Percentiles rank a stretch among this genome's conserved stretches.
phyloP scores from a whole-genome alignment of 2,113 vertebrate genomes.

The Grus americana region DNA sequence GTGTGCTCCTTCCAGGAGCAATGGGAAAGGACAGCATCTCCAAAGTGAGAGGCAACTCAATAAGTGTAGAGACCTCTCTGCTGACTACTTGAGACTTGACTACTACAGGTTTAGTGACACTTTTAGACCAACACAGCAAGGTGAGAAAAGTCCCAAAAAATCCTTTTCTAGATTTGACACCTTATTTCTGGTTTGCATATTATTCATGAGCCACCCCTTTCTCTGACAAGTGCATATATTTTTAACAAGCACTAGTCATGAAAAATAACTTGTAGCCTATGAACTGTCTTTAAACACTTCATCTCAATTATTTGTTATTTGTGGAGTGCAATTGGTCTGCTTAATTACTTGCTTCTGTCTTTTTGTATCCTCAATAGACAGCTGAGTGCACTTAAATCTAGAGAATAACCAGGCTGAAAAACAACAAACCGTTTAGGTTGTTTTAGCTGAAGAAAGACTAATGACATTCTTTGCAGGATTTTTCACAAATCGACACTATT shows the following conservation, averaged over 20 bases:
- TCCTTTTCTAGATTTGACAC: neutral
- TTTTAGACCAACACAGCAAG: neutral
- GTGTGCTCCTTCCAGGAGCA: neutral
- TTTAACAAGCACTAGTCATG: neutral
- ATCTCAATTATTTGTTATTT: conserved; percentile 44
- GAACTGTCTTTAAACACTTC: neutral
- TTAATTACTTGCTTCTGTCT: conserved; percentile 44
- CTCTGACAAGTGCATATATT: neutral
- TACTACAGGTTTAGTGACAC: neutral
- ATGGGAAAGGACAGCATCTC: neutral
- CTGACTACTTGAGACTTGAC: neutral
- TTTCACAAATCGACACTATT: neutral
- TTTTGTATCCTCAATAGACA: conserved; percentile 37
- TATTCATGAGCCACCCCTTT: neutral
- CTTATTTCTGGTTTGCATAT: neutral
- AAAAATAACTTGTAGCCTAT: neutral
- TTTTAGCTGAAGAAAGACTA: neutral
- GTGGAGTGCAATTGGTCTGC: neutral
- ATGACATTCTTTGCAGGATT: neutral
- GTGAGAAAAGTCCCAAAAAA: neutral
- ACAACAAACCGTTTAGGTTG: neutral
- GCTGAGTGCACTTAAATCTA: conserved; percentile 11
- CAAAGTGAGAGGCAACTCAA: neutral
- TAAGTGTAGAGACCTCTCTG: neutral
- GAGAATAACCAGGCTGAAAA: neutral